Conservation (phyloP, 2,113 vertebrate species). For the Eudyptes chrysolophus region DNA sequence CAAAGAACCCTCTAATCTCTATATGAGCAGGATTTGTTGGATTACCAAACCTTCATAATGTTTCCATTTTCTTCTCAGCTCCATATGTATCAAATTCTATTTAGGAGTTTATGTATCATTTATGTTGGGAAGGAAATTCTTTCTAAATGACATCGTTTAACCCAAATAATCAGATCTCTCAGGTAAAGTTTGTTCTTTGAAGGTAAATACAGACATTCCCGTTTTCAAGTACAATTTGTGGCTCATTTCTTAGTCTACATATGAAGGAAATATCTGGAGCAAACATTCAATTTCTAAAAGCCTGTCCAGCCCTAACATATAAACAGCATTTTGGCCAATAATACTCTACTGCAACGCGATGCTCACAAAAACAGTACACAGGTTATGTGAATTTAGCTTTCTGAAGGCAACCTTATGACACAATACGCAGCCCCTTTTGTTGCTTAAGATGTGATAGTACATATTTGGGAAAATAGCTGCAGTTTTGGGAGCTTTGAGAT, state of each 20-base stretch:
- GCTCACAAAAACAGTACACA: not conserved
- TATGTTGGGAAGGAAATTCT: not conserved
- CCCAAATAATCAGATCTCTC: not conserved
- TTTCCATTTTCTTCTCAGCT: not conserved
- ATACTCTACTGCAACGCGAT: not conserved
- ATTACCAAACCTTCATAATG: not conserved
- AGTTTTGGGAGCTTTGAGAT: not conserved
- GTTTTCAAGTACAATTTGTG: not conserved
- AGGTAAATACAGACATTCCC: not conserved
- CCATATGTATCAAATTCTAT: not conserved
- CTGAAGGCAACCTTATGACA: not conserved
- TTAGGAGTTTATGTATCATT: not conserved
- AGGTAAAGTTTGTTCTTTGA: not conserved
- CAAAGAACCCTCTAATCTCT: not conserved
- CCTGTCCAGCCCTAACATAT: not conserved
- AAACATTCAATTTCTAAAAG: not conserved
- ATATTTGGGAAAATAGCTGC: not conserved
- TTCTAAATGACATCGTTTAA: not conserved
- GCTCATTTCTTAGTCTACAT: not conserved
- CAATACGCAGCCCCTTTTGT: not conserved
- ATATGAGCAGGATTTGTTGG: not conserved
- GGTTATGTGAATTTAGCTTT: not conserved
- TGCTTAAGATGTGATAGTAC: not conserved
- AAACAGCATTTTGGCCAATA: not conserved
- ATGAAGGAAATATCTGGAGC: not conserved